phyloP scores from a whole-genome alignment of 2,888 invertebrate genomes.

The Drosophila merina region DNA sequence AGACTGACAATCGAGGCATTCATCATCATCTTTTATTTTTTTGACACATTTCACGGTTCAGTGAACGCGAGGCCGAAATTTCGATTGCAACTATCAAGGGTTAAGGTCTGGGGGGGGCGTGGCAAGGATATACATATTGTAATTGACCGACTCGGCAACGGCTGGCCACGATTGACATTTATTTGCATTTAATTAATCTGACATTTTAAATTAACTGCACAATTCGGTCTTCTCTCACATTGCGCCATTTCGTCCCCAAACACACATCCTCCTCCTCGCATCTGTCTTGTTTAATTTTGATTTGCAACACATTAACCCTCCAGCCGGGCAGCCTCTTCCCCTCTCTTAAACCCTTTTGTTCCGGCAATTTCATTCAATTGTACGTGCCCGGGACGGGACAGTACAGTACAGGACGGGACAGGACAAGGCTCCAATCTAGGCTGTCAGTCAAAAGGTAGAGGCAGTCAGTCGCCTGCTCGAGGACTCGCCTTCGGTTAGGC shows the following conservation, averaged over 20 bases:
- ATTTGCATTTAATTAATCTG: conserved; percentile 77
- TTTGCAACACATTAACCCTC: conserved; percentile 67
- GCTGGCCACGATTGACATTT: conserved; percentile 58
- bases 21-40: conserved; percentile 37
- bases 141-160: conserved; percentile 38
- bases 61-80: conserved; percentile 50
- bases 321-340: background rate
- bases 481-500: conserved; percentile 24
- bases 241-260: background rate
- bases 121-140: background rate
- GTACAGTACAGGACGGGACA: background rate
- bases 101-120: background rate
- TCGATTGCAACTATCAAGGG: conserved; percentile 40
- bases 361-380: conserved; percentile 69
- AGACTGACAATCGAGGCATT: conserved; percentile 35
- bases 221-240: conserved; percentile 18
- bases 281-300: conserved; percentile 71
- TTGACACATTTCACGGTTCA: conserved; percentile 62
- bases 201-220: conserved; percentile 71
- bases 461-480: conserved; percentile 9
- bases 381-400: conserved; percentile 52
- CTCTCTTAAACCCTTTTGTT: conserved; percentile 29
- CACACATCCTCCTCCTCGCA: conserved; percentile 8
- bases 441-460: conserved; percentile 41
- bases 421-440: conserved; percentile 40